A percentile compares a stretch with the other conserved stretches of the same genome.
Conservation (phyloP, 2,888 invertebrate species). For the Sarcophaga variegata region DNA sequence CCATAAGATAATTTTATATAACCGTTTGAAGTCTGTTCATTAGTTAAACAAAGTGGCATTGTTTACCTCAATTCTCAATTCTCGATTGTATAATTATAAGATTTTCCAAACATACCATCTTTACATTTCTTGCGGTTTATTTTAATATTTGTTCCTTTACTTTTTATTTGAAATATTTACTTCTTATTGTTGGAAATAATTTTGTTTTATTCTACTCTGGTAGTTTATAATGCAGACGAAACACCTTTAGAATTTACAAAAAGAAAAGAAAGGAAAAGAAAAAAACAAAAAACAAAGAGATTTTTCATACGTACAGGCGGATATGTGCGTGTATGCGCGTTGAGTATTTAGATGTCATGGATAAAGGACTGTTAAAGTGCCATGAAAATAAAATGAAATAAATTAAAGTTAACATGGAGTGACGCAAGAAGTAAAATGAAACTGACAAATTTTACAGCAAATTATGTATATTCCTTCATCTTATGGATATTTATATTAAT, state of each 20-base stretch:
- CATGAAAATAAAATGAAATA: constrained; percentile 54
- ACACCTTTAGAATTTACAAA: background rate
- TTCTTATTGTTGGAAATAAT: background rate
- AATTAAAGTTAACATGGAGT: constrained; percentile 52
- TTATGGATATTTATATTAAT: constrained; percentile 22
- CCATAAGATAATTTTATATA: background rate
- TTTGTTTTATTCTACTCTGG: background rate
- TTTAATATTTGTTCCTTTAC: background rate
- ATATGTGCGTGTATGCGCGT: background rate
- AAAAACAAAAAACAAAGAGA: background rate
- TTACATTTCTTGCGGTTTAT: too few relatives aligned
- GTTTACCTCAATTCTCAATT: too few relatives aligned
- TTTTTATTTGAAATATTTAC: background rate
- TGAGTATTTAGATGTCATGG: constrained; percentile 38
- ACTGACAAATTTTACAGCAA: constrained; percentile 32
- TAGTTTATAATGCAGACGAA: background rate
- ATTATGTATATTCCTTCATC: constrained; percentile 1
- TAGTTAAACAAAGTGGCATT: too few relatives aligned
- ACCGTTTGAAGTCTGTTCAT: too few relatives aligned
- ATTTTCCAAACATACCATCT: too few relatives aligned
- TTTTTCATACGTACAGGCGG: background rate
- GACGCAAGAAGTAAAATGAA: constrained; percentile 33
- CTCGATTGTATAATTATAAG: too few relatives aligned
- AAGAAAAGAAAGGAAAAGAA: background rate
- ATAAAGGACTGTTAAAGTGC: constrained; percentile 51